Percentiles rank a stretch among this genome's conserved stretches.
phyloP scores from a whole-genome alignment of 2,113 vertebrate genomes.

The Pollimyrus isidori region DNA sequence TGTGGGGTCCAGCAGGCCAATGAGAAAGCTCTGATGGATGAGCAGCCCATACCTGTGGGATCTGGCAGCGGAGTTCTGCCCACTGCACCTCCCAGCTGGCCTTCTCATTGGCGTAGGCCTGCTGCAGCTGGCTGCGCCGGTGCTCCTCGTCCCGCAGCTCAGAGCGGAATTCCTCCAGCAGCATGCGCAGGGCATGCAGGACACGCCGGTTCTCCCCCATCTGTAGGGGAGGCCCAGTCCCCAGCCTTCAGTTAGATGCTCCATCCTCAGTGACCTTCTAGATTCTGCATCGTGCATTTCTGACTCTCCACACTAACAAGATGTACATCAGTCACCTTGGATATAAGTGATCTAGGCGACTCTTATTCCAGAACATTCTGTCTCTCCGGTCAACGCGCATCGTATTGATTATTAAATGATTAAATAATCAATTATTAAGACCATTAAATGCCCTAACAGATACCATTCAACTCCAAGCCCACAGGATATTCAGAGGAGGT shows the following conservation, averaged over 20 bases:
- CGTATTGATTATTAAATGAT: neutral
- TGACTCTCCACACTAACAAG: neutral
- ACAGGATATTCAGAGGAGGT: neutral
- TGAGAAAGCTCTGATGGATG: neutral
- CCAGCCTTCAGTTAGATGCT: neutral
- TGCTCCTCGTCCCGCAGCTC: constrained; percentile 78
- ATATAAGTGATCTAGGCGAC: neutral
- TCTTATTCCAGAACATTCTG: neutral
- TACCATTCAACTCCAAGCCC: neutral
- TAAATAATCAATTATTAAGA: neutral
- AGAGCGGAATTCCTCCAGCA: constrained; percentile 80
- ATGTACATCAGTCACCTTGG: neutral
- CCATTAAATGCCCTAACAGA: neutral
- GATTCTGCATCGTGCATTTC: neutral
- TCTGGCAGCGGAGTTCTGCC: constrained; percentile 73
- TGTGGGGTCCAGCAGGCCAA: neutral
- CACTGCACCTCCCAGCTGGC: constrained; percentile 87
- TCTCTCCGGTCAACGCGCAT: neutral
- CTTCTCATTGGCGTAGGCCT: constrained; percentile 79
- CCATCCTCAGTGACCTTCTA: neutral
- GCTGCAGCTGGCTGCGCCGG: constrained; percentile 73
- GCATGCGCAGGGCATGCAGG: constrained; percentile 67
- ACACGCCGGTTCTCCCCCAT: constrained; percentile 74
- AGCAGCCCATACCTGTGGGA: constrained; percentile 71
- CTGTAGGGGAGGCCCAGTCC: constrained; percentile 44